Conservation (phyloP, 2,113 vertebrate species). For the pig (Sus scrofa) region DNA sequence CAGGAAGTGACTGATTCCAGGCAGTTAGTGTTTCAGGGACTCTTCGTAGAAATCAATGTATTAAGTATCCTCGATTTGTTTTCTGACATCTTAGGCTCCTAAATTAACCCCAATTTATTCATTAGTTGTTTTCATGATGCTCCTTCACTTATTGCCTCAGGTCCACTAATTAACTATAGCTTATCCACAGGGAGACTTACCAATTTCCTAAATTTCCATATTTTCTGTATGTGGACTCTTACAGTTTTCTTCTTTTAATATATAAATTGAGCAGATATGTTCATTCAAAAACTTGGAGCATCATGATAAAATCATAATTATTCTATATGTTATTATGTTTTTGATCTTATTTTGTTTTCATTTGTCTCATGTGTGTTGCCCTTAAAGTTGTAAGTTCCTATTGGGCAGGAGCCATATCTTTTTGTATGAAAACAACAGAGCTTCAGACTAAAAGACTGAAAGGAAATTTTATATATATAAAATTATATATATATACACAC, state of each 20-base stretch:
- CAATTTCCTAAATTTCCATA: neutral
- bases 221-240: neutral
- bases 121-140: neutral
- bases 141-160: neutral
- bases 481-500: no score
- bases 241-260: constrained; percentile 26
- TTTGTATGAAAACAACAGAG: neutral
- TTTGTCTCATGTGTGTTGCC: constrained; percentile 17
- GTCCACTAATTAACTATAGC: neutral
- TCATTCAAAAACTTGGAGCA: neutral
- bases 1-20: neutral
- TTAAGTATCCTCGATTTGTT: neutral
- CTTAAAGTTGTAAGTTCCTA: constrained; percentile 1
- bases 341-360: neutral
- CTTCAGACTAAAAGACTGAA: constrained; percentile 33
- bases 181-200: neutral
- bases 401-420: neutral
- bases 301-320: neutral
- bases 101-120: neutral
- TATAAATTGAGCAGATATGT: neutral
- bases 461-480: neutral
- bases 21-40: neutral
- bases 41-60: neutral
- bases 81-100: neutral
- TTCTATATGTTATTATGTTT: neutral